These are phyloP conservation scores for Dendrolimus pini DNA, from an alignment of 2,888 invertebrate genomes.

Conservation along the genomic window DNA sequence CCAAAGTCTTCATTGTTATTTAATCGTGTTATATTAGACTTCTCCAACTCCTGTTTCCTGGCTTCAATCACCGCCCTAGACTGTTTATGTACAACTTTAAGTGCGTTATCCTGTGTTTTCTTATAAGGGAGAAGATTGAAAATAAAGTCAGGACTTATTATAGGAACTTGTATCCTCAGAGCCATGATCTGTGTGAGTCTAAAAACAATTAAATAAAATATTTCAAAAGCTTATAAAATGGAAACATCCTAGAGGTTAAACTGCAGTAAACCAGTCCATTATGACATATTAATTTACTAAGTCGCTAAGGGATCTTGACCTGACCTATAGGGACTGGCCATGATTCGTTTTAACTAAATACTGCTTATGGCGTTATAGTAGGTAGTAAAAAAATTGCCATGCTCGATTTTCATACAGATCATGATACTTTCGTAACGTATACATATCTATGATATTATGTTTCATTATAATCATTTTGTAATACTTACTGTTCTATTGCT, in stretches of 20 bases:
- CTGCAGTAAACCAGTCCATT: too few species aligned
- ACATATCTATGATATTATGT: neutral
- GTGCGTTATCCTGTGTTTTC: conserved; percentile 64
- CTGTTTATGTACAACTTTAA: conserved; percentile 58
- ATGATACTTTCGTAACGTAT: too few species aligned
- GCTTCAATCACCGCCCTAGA: conserved; percentile 60
- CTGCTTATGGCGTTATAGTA: too few species aligned
- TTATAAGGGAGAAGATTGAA: conserved; percentile 76
- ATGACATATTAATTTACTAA: too few species aligned
- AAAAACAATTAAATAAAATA: conserved; percentile 12
- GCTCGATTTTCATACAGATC: too few species aligned
- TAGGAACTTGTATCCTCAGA: conserved; percentile 46
- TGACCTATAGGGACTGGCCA: too few species aligned
- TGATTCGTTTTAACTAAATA: too few species aligned
- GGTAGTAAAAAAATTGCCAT: too few species aligned
- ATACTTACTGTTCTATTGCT: conserved; percentile 82
- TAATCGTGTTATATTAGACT: conserved; percentile 30
- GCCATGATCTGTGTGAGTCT: conserved; percentile 37
- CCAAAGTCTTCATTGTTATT: neutral
- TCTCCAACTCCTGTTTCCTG: conserved; percentile 44
- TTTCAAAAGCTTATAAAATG: neutral
- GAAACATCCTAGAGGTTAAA: neutral
- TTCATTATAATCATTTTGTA: conserved; percentile 1
- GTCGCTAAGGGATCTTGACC: too few species aligned
- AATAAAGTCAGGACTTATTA: conserved; percentile 37